Evolutionary conservation across 2,113 vertebrate genomes (phyloP).

Genomic region (Excalfactoria chinensis): DNA sequence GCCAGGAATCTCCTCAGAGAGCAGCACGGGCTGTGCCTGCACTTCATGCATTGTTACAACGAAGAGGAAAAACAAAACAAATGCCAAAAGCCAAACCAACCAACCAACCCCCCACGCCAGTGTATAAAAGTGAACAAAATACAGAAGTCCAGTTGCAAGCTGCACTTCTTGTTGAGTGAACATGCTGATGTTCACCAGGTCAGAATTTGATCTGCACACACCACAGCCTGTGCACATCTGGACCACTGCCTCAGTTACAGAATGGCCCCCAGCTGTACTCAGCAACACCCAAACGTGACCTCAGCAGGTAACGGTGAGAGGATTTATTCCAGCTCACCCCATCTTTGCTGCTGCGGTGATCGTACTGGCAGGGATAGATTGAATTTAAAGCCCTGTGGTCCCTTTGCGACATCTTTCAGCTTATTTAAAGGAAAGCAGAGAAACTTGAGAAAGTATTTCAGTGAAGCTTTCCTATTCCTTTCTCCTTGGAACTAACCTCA

Average conservation of each 20-base stretch:
- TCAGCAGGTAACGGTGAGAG: neutral
- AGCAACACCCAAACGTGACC: neutral
- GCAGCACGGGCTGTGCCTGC: rapidly evolving
- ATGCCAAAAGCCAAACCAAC: neutral
- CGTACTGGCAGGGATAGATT: neutral
- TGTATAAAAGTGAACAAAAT: neutral
- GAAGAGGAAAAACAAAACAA: neutral
- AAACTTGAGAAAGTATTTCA: neutral
- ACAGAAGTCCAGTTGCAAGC: neutral
- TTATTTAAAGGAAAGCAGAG: neutral
- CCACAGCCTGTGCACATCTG: neutral
- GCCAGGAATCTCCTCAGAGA: neutral
- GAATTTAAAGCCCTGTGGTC: neutral
- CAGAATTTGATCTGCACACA: neutral
- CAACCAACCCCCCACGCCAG: neutral
- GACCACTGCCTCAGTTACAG: neutral
- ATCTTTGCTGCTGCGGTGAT: too few species aligned
- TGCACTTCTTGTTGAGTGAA: neutral
- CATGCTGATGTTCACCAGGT: neutral
- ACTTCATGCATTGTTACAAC: rapidly evolving
- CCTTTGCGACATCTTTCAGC: neutral
- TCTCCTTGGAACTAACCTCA: neutral
- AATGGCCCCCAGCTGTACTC: neutral
- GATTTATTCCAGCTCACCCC: neutral
- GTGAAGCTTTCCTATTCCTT: neutral